Percentiles rank a stretch among this genome's conserved stretches.
These are phyloP conservation scores for Oscheius sp. DNA, from an alignment of 2,888 invertebrate genomes.

Conservation along the genomic window DNA sequence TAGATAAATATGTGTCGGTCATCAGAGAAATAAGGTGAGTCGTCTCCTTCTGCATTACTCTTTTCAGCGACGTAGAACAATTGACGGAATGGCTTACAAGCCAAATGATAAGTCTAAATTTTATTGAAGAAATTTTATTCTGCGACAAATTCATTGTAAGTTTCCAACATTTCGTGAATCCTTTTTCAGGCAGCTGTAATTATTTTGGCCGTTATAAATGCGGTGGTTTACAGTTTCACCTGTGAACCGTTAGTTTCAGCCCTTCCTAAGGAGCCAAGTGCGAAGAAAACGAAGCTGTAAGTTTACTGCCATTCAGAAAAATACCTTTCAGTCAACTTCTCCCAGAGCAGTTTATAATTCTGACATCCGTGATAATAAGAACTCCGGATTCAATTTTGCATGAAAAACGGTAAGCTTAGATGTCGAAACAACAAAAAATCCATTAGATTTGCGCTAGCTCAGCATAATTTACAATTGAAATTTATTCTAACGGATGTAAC, in stretches of 20 bases:
- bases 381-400: constrained; percentile 9
- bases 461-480: neutral
- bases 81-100: constrained; percentile 3
- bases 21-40: neutral
- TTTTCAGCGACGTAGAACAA: constrained; percentile 8
- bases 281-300: neutral
- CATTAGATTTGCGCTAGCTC: neutral
- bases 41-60: neutral
- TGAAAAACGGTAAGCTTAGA: constrained; percentile 5
- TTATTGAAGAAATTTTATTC: constrained; percentile 25
- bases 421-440: neutral
- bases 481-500: constrained; percentile 22
- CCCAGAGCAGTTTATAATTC: constrained; percentile 19
- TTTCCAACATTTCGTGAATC: neutral
- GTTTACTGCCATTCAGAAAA: neutral
- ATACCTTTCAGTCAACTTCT: neutral
- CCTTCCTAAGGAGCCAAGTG: neutral
- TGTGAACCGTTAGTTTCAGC: constrained; percentile 16
- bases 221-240: neutral
- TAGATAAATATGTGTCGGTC: constrained; percentile 14
- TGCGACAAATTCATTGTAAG: constrained; percentile 34
- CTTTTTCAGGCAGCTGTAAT: neutral
- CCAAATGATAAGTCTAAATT: constrained; percentile 19
- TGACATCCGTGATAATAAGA: constrained; percentile 14
- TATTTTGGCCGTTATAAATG: constrained; percentile 3